These are phyloP conservation scores for Lagopus leucura DNA, from an alignment of 2,113 vertebrate genomes.

Conservation along the genomic window DNA sequence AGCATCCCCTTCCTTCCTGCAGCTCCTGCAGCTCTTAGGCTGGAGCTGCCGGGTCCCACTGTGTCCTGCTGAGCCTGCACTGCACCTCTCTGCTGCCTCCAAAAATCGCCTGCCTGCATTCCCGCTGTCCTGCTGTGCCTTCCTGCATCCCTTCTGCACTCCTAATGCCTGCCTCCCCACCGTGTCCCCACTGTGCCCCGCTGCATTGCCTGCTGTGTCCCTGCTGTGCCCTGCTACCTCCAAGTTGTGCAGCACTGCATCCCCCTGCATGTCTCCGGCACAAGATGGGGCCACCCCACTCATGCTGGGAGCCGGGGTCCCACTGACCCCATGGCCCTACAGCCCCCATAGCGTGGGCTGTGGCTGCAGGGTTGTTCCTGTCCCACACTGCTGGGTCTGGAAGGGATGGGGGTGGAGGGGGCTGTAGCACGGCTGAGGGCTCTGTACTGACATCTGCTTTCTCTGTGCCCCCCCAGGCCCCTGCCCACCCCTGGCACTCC, in stretches of 20 bases:
- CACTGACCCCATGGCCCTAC: too few species aligned
- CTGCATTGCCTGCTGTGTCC: background rate
- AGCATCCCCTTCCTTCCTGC: background rate
- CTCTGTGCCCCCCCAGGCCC: background rate
- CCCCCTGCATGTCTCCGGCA: background rate
- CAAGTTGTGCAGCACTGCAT: background rate
- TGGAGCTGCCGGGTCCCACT: background rate
- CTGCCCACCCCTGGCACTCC: background rate
- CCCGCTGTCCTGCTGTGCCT: background rate
- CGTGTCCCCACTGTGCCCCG: too few species aligned
- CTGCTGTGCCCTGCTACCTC: background rate
- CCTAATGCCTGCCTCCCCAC: background rate
- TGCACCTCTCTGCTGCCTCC: background rate
- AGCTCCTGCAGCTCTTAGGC: background rate
- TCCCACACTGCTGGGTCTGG: background rate
- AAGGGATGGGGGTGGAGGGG: background rate
- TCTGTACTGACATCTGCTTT: background rate
- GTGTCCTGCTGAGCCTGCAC: background rate
- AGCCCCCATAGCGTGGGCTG: background rate
- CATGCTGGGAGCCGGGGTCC: background rate
- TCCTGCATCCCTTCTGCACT: background rate
- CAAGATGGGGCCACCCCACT: too few species aligned
- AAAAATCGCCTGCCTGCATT: too few species aligned
- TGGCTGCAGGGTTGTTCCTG: background rate
- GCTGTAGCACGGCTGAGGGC: background rate